Evolutionary conservation across 1,140 invertebrate genomes (phyloP), one percentile per base, ranked within the genome.

Genomic region (Caenorhabditis inopinata): DNA sequence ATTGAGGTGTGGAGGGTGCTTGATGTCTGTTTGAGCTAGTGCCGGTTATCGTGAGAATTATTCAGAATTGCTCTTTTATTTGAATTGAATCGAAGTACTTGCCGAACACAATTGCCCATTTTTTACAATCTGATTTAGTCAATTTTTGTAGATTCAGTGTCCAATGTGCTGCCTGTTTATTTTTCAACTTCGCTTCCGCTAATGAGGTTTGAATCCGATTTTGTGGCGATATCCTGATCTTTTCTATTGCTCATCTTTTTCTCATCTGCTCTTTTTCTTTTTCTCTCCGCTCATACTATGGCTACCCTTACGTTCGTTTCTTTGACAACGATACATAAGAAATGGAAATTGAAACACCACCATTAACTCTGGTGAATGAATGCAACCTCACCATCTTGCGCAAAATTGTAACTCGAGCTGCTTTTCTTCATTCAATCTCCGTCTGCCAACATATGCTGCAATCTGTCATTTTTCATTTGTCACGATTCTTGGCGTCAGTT

Each of bases 1-100:
- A 23, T 23, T 32, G 51, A 68, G 58, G 58, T 68, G 58, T 68
- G 58, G 58, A 38, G 58, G 4, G 58, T 16, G 49, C 49, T 51
- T 58, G 51, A 12, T 32, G 51, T 68, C 29, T 68, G 58, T 68
- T 68, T 68, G 58, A 42, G 58, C 58, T 68, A 38, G 58, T 68
- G 58, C 58, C 58, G 58, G 58, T 68, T 68, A 68, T 68, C 58
- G 58, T 68, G 58, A 68, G 58, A 68, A 68, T 68, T 29, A 68
- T 68, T 68, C 58, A 68, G 58, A 68, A 68, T 68, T 68, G 23
- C 35, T 32, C 32, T 42, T 32, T 21, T 68, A 38, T 68, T 68
- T 68, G 32, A 68, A 68, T 68, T 11, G 58, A 68, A 68, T 58
- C 12, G 32, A 68, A 68, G 58, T 68, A 68, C 32, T 68, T 68